These are phyloP conservation scores for Oophaga pumilio DNA, from an alignment of 2,113 vertebrate species.

Conservation along the genomic window DNA sequence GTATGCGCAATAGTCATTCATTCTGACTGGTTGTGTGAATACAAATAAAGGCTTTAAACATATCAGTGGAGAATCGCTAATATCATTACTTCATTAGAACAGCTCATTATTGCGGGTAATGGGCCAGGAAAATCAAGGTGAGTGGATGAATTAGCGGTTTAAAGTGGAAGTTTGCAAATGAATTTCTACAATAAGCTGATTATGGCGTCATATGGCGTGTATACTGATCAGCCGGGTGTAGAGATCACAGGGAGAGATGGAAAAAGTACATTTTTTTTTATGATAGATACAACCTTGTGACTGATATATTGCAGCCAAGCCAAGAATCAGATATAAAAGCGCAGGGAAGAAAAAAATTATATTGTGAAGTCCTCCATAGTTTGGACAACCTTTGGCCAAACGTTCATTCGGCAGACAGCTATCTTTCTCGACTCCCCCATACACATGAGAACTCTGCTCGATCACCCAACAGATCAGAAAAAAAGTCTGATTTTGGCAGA, in stretches of 20 bases:
- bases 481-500: no score
- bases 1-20: neutral
- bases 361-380: no score
- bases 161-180: neutral
- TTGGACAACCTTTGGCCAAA: no score
- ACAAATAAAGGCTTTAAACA: constrained; percentile 4
- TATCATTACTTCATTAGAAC: constrained; percentile 17
- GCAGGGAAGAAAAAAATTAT: no score
- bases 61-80: constrained; percentile 14
- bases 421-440: no score
- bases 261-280: constrained; percentile 9
- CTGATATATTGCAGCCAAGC: neutral
- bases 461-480: no score
- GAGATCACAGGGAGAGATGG: neutral
- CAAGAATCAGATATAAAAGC: no score
- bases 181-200: constrained; percentile 18
- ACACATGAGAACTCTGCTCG: no score
- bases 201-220: neutral
- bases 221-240: neutral
- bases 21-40: constrained; percentile 13
- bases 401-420: no score
- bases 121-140: constrained; percentile 36
- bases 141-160: constrained; percentile 1
- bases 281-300: neutral
- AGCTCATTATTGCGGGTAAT: constrained; percentile 30